Base-by-base conservation (phyloP, 2,888 invertebrate genomes). In the Cyrtodaria siliqua region DNA sequence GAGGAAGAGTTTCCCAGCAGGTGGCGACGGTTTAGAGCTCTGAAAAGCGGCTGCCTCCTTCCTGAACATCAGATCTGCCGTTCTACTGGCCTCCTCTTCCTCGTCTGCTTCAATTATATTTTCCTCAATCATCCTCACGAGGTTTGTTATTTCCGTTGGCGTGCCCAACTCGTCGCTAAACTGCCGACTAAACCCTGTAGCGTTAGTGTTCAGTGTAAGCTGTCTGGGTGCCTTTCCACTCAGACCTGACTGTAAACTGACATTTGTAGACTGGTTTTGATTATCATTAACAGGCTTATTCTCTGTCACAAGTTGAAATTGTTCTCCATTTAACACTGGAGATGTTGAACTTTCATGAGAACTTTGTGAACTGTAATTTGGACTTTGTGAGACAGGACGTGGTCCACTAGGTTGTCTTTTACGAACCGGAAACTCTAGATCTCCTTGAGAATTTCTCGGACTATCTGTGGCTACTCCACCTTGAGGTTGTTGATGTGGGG, bases 161-260 rank as follows among this genome's bases (percentile, higher is more conserved):
- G 89, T 90, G 42, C 87, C 87, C 20, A 89, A 72, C 52, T 89
- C 89, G 69, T 90, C 90, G 73, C 88, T 89, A 62, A 87, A 89
- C 84, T 89, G 89, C 2, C 88, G 73, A 69, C 89, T 90, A 67
- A 89, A 90, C 16, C 90, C 90, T 24, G 90, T 90, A n/a, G n/a
- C n/a, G 16, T 82, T 75, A 1, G 76, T 76, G 23, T 83, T 79
- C 42, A 87, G 64, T 49, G 69, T 79, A 44, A 87, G 62, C 29
- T 55, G 68, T 26, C 60, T 59, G 27, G 63, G 70, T 12, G 56
- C 56, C 38, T 55, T 64, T 6, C 50, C 63, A 26, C 44, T 68
- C 4, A 59, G 44, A 3, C 49, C 33, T 12, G 50, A 57, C 26
- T 59, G 55, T 20, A 52, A 18, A 20, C 50, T 67, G 14, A 38